phyloP scores from a whole-genome alignment of 2,113 vertebrate species.

The Myotis yumanensis region DNA sequence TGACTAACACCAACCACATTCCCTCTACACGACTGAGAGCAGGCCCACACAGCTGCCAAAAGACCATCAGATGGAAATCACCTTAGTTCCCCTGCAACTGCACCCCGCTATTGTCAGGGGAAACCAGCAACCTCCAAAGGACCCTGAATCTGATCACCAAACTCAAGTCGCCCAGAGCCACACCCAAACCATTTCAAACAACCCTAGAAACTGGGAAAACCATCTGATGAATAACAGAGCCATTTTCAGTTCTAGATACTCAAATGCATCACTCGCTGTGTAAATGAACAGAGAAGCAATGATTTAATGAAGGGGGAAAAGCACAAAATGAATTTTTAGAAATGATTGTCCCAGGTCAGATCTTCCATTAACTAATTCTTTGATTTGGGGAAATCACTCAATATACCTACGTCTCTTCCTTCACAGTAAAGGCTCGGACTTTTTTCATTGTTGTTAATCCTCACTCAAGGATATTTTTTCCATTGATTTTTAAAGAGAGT shows the following conservation, averaged over 20 bases:
- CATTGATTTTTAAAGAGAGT: too few species aligned
- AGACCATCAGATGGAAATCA: background rate
- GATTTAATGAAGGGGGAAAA: background rate
- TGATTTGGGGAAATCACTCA: conserved; percentile 10
- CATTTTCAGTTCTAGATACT: background rate
- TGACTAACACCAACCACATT: background rate
- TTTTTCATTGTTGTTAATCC: background rate
- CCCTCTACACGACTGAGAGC: background rate
- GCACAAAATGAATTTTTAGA: background rate
- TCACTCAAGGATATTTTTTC: too few species aligned
- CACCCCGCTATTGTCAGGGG: background rate
- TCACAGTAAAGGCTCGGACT: background rate
- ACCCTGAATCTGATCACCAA: background rate
- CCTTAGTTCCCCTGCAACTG: background rate
- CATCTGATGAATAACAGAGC: background rate
- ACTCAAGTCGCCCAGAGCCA: background rate
- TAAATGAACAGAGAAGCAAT: background rate
- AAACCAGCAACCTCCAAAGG: background rate
- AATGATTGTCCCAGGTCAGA: background rate
- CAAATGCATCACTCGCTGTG: background rate
- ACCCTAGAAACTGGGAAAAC: background rate
- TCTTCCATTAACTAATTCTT: background rate
- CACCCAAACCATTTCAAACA: conserved; percentile 45
- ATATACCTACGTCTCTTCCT: background rate
- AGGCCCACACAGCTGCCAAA: background rate